Percentiles rank a stretch among this genome's conserved stretches.
Evolutionary conservation across 2,113 vertebrate species (phyloP).

Genomic region (Syrmaticus mikado): DNA sequence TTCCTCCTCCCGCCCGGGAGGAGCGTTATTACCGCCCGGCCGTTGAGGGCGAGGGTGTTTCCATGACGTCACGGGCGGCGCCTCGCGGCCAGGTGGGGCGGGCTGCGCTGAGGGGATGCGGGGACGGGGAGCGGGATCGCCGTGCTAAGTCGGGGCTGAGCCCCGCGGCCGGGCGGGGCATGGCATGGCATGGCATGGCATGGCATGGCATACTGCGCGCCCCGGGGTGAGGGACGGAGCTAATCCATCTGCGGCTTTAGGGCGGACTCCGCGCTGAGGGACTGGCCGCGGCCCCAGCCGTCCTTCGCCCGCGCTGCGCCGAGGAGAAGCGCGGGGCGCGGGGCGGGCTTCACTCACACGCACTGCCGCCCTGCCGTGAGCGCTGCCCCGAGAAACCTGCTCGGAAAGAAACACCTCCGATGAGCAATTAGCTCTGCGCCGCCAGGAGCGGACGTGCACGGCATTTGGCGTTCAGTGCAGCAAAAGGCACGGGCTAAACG

Average conservation of each 20-base stretch:
- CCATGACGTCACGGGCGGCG: slow-evolving; percentile 41
- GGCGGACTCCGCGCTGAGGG: neutral
- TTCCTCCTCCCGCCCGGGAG: neutral
- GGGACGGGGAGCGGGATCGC: too few species aligned
- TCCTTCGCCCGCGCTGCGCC: neutral
- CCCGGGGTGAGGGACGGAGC: neutral
- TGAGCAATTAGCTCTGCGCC: neutral
- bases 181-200: too few species aligned
- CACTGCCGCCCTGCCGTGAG: neutral
- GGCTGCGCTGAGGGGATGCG: neutral
- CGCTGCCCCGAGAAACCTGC: neutral
- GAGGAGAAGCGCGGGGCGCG: too few species aligned
- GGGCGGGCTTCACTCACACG: neutral
- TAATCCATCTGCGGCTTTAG: neutral
- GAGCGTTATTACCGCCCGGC: neutral
- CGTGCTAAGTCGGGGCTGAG: too few species aligned
- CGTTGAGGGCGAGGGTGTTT: slow-evolving; percentile 6
- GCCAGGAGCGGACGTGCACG: neutral
- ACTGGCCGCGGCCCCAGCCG: neutral
- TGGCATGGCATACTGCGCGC: neutral
- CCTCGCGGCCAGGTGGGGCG: slow-evolving; percentile 20
- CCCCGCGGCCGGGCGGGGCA: neutral
- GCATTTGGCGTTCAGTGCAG: neutral
- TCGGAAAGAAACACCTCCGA: slow-evolving; percentile 4
- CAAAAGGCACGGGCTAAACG: neutral